phyloP scores from a whole-genome alignment of 2,888 invertebrate species.

The Leucophenga maculata region DNA sequence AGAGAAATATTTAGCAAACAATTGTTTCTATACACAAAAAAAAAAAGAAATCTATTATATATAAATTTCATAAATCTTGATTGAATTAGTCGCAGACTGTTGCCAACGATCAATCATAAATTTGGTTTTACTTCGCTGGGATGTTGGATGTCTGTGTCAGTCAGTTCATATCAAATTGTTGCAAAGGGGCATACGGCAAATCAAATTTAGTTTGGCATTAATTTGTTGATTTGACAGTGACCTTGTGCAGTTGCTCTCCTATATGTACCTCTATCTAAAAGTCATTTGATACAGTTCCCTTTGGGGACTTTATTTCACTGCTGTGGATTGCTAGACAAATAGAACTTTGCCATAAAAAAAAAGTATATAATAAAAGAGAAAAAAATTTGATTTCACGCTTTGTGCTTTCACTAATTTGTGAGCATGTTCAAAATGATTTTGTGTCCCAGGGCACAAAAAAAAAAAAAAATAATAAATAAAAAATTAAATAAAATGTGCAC shows the following conservation, averaged over 20 bases:
- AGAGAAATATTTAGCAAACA: not conserved
- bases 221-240: conserved; percentile 4
- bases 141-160: not conserved
- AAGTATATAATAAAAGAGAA: too few relatives aligned
- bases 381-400: conserved; percentile 2
- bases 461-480: not conserved
- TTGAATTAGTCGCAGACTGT: not conserved
- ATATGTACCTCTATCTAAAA: not conserved
- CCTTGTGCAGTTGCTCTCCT: conserved; percentile 1
- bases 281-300: not conserved
- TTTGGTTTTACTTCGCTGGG: too few relatives aligned
- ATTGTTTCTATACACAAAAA: not conserved
- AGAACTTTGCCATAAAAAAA: not conserved
- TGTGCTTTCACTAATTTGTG: not conserved
- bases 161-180: not conserved
- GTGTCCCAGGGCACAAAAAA: not conserved
- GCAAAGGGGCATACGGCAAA: too few relatives aligned
- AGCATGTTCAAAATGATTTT: not conserved
- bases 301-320: not conserved
- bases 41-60: not conserved
- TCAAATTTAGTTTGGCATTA: too few relatives aligned
- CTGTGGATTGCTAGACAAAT: not conserved
- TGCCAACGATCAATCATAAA: conserved; percentile 6
- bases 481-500: not conserved
- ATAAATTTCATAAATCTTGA: not conserved